Conservation (phyloP, 2,113 vertebrate species). For the Lepus americanus region DNA sequence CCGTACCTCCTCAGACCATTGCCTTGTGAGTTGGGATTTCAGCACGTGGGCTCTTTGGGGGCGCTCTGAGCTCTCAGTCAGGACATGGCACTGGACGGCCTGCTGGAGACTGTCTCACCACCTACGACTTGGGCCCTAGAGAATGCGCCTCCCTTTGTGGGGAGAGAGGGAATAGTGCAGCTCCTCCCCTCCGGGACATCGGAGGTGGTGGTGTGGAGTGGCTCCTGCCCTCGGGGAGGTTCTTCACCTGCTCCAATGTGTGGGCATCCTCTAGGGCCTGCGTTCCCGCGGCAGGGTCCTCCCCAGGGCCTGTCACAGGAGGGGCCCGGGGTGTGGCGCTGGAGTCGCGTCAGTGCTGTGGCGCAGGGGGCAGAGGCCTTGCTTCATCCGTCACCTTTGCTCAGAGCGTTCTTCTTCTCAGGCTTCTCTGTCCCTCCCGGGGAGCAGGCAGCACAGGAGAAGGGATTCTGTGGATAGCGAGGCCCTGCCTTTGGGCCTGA, state of each 20-base stretch:
- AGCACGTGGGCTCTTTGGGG: no score
- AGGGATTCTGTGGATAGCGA: neutral
- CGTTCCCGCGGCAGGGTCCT: neutral
- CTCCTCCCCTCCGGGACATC: neutral
- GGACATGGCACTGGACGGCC: no score
- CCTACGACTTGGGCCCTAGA: no score
- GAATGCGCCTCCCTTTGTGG: no score
- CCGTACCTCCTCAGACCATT: no score
- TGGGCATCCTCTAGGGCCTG: neutral
- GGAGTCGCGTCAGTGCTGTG: neutral
- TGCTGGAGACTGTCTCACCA: no score
- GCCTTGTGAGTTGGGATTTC: no score
- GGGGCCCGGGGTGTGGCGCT: no score
- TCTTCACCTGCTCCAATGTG: neutral
- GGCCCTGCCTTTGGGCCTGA: neutral
- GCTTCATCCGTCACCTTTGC: neutral
- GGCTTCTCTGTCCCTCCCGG: neutral
- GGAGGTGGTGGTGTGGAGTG: neutral
- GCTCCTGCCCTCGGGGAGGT: no score
- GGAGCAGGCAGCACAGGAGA: neutral
- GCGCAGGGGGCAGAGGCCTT: rapidly evolving
- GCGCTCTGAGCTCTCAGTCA: no score
- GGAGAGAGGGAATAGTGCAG: rapidly evolving
- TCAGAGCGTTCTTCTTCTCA: neutral
- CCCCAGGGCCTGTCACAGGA: neutral